phyloP scores from a whole-genome alignment of 2,113 vertebrate genomes.

The Felis catus region DNA sequence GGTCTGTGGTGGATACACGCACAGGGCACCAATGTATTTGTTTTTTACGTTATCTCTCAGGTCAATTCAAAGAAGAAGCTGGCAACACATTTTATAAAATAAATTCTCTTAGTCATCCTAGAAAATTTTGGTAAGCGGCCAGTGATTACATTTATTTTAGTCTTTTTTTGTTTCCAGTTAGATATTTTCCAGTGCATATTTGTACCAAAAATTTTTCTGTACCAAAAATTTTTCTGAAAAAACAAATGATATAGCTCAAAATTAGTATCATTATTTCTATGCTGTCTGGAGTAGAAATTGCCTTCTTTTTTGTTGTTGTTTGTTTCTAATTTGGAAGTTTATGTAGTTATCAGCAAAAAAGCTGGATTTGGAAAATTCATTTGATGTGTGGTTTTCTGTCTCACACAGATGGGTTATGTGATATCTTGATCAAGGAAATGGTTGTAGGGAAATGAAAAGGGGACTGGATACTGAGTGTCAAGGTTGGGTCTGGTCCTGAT shows the following conservation, averaged over 20 bases:
- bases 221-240: constrained; percentile 54
- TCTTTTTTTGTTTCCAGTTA: constrained; percentile 48
- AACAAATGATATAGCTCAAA: neutral
- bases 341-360: constrained; percentile 10
- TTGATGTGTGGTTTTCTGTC: neutral
- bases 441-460: neutral
- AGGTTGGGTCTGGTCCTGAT: neutral
- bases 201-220: constrained; percentile 49
- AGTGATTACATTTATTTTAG: constrained; percentile 64
- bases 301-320: constrained; percentile 10
- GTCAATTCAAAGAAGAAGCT: constrained; percentile 55
- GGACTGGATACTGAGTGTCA: neutral
- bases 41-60: neutral
- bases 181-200: constrained; percentile 53
- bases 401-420: neutral
- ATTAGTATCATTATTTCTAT: neutral
- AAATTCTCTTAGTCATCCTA: constrained; percentile 53
- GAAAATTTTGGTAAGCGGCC: constrained; percentile 44
- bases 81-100: constrained; percentile 55
- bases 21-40: neutral
- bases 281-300: neutral
- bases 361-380: neutral
- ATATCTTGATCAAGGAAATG: neutral
- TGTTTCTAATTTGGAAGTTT: constrained; percentile 31
- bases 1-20: neutral